phyloP scores from a whole-genome alignment of 2,888 invertebrate species.

The Strigamia transsilvanica region DNA sequence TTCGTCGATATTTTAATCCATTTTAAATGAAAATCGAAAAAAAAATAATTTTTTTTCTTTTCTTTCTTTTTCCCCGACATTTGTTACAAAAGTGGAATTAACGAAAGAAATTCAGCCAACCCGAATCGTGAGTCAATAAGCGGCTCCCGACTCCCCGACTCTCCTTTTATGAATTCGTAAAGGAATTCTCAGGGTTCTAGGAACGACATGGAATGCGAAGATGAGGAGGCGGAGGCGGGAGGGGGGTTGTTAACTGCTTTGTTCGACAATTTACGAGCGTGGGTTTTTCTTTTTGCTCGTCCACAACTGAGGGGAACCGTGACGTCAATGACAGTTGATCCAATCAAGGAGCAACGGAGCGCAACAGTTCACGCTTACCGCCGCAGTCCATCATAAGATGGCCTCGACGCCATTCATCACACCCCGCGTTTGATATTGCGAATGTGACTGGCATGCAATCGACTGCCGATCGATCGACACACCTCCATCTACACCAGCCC shows the following conservation, averaged over 20 bases:
- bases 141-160: no score
- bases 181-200: not conserved
- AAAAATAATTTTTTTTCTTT: no score
- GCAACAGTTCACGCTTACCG: slow-evolving; percentile 40
- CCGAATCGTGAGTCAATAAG: no score
- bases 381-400: slow-evolving; percentile 38
- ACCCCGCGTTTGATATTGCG: slow-evolving; percentile 14
- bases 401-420: slow-evolving; percentile 31
- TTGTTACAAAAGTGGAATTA: no score
- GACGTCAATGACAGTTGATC: slow-evolving; percentile 35
- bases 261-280: slow-evolving; percentile 14
- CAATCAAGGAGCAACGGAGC: slow-evolving; percentile 31
- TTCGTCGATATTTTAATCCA: not conserved
- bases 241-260: slow-evolving; percentile 33
- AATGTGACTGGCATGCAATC: slow-evolving; percentile 42
- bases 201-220: not conserved
- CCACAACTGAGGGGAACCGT: not conserved
- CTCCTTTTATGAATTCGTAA: not conserved
- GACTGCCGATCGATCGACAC: slow-evolving; percentile 28
- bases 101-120: no score
- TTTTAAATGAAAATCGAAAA: no score
- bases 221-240: not conserved
- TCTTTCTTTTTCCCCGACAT: no score
- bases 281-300: not conserved
- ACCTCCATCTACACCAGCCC: not conserved